Evolutionary conservation across 2,113 vertebrate genomes (phyloP).

Genomic region (Thinocorus orbignyianus): DNA sequence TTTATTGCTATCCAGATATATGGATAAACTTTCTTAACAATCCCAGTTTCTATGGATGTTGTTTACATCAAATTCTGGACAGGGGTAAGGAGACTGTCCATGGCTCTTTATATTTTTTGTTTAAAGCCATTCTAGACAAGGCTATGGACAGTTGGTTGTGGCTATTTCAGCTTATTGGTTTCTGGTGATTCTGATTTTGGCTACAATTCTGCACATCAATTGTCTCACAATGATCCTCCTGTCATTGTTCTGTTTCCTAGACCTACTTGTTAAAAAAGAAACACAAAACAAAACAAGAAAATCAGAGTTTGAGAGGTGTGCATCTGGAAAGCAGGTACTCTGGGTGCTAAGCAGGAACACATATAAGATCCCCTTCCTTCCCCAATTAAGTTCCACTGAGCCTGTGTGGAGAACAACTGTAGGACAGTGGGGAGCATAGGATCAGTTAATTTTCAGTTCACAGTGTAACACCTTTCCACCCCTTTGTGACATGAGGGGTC

Average conservation of each 20-base stretch:
- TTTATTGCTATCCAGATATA: constrained; percentile 91
- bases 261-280: constrained; percentile 48
- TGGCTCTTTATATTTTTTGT: constrained; percentile 80
- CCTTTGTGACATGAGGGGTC: neutral
- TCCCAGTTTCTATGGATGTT: constrained; percentile 83
- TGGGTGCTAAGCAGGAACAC: constrained; percentile 61
- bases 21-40: constrained; percentile 91
- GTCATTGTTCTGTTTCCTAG: constrained; percentile 68
- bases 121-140: constrained; percentile 77
- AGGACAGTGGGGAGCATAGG: constrained; percentile 9
- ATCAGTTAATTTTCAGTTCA: constrained; percentile 19
- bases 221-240: constrained; percentile 67
- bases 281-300: neutral
- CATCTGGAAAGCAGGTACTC: constrained; percentile 67
- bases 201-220: constrained; percentile 49
- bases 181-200: constrained; percentile 71
- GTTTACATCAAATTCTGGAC: constrained; percentile 83
- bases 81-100: constrained; percentile 78
- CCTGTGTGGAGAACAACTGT: neutral
- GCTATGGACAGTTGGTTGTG: constrained; percentile 76
- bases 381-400: neutral
- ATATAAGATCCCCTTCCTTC: neutral
- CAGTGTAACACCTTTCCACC: neutral
- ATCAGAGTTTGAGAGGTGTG: constrained; percentile 28
- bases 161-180: constrained; percentile 72